phyloP scores from a whole-genome alignment of 53 echinoderm and acorn worm genomes.

The Mesocentrotus franciscanus region DNA sequence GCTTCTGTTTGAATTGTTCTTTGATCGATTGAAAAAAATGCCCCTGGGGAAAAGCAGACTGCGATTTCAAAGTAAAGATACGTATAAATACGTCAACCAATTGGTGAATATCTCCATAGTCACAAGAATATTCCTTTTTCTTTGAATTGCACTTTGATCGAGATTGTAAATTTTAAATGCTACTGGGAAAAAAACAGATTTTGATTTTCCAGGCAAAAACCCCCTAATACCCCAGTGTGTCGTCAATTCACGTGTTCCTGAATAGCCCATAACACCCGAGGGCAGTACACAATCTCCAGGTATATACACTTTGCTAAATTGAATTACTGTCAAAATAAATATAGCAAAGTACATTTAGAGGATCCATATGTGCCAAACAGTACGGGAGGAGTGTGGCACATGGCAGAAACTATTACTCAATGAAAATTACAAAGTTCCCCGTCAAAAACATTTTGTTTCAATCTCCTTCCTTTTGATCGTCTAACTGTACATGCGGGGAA shows the following conservation, averaged over 20 bases:
- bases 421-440: background rate
- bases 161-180: no score
- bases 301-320: background rate
- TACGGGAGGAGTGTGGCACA: background rate
- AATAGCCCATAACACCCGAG: background rate
- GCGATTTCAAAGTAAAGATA: no score
- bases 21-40: no score
- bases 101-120: no score
- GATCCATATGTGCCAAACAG: background rate
- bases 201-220: background rate
- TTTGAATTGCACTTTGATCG: no score
- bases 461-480: background rate
- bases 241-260: background rate
- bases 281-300: background rate
- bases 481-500: background rate
- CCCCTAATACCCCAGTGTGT: slow-evolving; percentile 5
- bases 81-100: no score
- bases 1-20: no score
- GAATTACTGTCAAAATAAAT: slow-evolving; percentile 22
- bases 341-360: background rate
- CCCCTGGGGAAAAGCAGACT: no score
- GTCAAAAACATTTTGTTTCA: background rate
- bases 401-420: background rate
- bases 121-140: no score
- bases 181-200: background rate